Percentiles rank a stretch among this genome's conserved stretches.
These are phyloP conservation scores for Druon quercuslanigerum DNA, from an alignment of 1,140 invertebrate species.

Conservation along the genomic window DNA sequence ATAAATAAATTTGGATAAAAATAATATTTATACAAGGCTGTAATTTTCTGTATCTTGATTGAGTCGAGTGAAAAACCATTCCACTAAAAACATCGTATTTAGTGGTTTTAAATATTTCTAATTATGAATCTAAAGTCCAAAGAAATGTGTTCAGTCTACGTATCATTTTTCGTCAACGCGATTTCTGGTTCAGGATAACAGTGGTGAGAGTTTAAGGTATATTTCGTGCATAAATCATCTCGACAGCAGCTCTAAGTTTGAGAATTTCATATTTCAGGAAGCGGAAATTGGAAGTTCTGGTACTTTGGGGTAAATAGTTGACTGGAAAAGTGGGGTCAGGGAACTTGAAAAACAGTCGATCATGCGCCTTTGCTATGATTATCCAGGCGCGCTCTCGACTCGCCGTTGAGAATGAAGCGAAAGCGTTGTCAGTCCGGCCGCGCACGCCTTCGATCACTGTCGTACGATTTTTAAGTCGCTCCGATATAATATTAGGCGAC, in stretches of 20 bases:
- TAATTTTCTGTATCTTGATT: no score
- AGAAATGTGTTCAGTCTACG: no score
- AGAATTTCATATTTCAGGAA: conserved; percentile 21
- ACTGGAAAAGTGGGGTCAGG: not conserved
- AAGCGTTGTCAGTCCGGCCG: conserved; percentile 60
- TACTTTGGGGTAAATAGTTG: conserved; percentile 14
- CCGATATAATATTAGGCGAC: not conserved
- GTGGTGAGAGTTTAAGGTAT: not conserved
- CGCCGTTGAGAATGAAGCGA: conserved; percentile 30
- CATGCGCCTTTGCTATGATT: conserved; percentile 28
- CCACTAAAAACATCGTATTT: no score
- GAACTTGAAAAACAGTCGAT: conserved; percentile 21
- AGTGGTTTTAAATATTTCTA: no score
- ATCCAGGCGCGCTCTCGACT: not conserved
- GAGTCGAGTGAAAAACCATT: no score
- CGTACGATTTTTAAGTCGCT: conserved; percentile 33
- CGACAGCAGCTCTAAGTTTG: not conserved
- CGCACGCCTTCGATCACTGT: conserved; percentile 66
- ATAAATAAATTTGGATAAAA: no score
- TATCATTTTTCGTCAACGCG: not conserved
- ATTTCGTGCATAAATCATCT: not conserved
- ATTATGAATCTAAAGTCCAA: no score
- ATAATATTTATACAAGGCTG: no score
- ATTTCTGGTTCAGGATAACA: not conserved
- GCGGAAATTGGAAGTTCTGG: conserved; percentile 37